phyloP scores from a whole-genome alignment of 2,113 vertebrate species.

The Pandion haliaetus region DNA sequence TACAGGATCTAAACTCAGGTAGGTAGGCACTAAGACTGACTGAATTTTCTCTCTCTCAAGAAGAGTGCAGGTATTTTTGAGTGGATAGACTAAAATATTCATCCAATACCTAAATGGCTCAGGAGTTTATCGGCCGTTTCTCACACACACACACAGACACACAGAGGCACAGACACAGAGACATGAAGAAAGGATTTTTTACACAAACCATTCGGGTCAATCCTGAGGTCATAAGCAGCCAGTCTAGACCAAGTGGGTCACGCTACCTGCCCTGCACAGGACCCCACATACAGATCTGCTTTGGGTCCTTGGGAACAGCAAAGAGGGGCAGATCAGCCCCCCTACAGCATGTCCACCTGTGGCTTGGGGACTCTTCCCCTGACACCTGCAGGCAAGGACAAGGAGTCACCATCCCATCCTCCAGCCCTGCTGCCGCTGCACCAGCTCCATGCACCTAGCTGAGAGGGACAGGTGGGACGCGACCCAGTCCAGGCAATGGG shows the following conservation, averaged over 20 bases:
- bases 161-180: no score
- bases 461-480: accelerated
- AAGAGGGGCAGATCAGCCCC: background rate
- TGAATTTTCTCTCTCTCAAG: background rate
- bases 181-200: background rate
- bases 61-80: background rate
- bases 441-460: accelerated
- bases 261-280: accelerated
- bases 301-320: background rate
- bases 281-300: background rate
- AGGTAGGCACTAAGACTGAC: background rate
- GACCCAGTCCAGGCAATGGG: accelerated
- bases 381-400: background rate
- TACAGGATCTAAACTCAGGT: background rate
- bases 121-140: background rate
- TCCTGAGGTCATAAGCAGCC: background rate
- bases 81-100: background rate
- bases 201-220: background rate
- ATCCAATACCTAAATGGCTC: background rate
- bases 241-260: background rate
- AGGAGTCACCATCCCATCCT: accelerated
- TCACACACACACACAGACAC: no score
- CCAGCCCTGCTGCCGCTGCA: background rate
- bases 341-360: accelerated
- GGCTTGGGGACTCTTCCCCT: background rate